Conservation (phyloP, 2,797 vertebrate species). For the Tolypeutes matacus region DNA sequence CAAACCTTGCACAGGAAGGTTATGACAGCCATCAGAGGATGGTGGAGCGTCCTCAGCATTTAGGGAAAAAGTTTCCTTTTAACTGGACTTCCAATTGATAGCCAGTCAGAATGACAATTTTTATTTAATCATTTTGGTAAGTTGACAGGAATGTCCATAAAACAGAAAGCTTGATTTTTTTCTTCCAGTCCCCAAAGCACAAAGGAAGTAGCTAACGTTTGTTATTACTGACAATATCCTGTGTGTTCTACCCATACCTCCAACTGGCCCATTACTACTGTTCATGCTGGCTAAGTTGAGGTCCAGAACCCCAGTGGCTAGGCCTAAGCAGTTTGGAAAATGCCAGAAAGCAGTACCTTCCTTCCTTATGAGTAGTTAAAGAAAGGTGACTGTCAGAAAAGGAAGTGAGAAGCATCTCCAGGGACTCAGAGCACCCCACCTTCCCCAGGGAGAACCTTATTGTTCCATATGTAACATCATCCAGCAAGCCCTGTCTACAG, state of each 20-base stretch:
- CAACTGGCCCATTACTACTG: neutral
- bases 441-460: neutral
- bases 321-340: conserved; percentile 37
- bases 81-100: neutral
- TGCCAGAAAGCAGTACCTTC: neutral
- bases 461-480: neutral
- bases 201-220: neutral
- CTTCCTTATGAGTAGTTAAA: neutral
- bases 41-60: neutral
- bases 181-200: neutral
- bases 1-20: neutral
- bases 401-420: neutral
- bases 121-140: neutral
- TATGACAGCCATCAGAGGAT: conserved; percentile 1
- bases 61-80: conserved; percentile 13
- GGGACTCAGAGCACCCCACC: neutral
- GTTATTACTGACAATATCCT: conserved; percentile 5
- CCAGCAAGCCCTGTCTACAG: neutral
- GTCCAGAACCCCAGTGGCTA: neutral
- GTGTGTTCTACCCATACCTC: neutral
- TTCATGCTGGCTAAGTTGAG: neutral
- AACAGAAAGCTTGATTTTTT: conserved; percentile 1
- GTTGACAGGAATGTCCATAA: conserved; percentile 4
- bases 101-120: neutral
- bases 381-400: conserved; percentile 32